Conservation (phyloP, 1,140 invertebrate genomes). For the Trichonephila clavipes region DNA sequence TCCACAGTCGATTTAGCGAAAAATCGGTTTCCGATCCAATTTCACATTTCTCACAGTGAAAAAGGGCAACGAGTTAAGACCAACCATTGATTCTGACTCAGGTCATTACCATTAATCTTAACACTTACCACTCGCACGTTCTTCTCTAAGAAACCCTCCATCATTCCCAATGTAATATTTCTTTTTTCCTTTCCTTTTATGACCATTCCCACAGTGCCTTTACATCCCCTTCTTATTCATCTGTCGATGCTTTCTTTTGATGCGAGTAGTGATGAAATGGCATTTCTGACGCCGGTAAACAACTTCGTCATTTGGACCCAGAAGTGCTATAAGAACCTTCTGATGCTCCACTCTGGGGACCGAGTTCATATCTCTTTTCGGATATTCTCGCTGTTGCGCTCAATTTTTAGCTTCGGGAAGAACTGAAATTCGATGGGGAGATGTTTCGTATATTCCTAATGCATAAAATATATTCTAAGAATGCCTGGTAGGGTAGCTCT, state of each 20-base stretch:
- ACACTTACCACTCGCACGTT: not conserved
- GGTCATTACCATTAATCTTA: not conserved
- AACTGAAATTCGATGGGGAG: conserved; percentile 16
- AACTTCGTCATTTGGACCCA: conserved; percentile 12
- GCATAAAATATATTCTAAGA: conserved; percentile 14
- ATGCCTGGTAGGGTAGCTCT: not conserved
- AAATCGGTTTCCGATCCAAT: not conserved
- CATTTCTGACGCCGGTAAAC: conserved; percentile 3
- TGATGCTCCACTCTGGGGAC: not conserved
- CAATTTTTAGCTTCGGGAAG: conserved; percentile 7
- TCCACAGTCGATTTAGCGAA: not conserved
- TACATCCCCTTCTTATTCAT: not conserved
- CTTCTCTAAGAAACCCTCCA: not conserved
- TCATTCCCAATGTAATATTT: not conserved
- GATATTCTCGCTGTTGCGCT: not conserved
- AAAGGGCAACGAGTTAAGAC: not conserved
- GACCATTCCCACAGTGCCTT: not conserved
- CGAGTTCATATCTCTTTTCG: not conserved
- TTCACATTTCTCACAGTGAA: not conserved
- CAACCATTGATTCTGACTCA: not conserved
- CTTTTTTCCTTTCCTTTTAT: not conserved
- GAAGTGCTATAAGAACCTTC: not conserved
- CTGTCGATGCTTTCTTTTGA: not conserved
- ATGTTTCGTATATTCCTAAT: conserved; percentile 27
- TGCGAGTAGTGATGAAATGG: not conserved